Conservation (phyloP, 2,888 invertebrate species). For the Drosophila setosimentum region DNA sequence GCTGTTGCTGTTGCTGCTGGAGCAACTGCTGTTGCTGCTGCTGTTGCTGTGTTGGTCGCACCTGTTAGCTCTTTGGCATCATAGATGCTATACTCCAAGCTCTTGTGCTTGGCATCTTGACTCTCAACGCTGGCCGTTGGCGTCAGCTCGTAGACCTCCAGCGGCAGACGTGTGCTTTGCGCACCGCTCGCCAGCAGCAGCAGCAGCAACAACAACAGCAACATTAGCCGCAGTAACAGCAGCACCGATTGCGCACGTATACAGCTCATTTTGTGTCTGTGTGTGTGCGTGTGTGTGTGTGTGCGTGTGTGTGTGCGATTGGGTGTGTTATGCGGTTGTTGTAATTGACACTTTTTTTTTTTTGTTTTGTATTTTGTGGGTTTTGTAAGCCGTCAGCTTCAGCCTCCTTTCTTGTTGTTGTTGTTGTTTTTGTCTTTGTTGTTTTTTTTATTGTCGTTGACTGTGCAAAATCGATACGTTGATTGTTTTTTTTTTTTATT, state of each 20-base stretch:
- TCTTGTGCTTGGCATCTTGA: constrained; percentile 65
- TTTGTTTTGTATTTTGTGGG: constrained; percentile 34
- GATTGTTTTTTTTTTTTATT: constrained; percentile 55
- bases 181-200: constrained; percentile 47
- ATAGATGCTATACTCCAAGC: constrained; percentile 77
- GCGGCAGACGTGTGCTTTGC: constrained; percentile 83
- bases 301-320: constrained; percentile 43
- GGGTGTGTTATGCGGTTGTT: constrained; percentile 60
- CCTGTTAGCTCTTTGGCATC: constrained; percentile 71
- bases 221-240: constrained; percentile 50
- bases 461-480: constrained; percentile 55
- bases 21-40: constrained; percentile 32
- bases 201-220: constrained; percentile 45
- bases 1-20: constrained; percentile 28
- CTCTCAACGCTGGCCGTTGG: constrained; percentile 58
- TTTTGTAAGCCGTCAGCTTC: constrained; percentile 23
- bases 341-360: constrained; percentile 78
- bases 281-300: constrained; percentile 31
- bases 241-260: constrained; percentile 44
- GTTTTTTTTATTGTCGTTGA: constrained; percentile 34
- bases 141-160: constrained; percentile 84
- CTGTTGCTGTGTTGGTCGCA: constrained; percentile 27
- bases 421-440: constrained; percentile 5
- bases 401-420: constrained; percentile 17
- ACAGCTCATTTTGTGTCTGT: constrained; percentile 42